phyloP scores from a whole-genome alignment of 2,797 vertebrate species.

The Acridotheres tristis region DNA sequence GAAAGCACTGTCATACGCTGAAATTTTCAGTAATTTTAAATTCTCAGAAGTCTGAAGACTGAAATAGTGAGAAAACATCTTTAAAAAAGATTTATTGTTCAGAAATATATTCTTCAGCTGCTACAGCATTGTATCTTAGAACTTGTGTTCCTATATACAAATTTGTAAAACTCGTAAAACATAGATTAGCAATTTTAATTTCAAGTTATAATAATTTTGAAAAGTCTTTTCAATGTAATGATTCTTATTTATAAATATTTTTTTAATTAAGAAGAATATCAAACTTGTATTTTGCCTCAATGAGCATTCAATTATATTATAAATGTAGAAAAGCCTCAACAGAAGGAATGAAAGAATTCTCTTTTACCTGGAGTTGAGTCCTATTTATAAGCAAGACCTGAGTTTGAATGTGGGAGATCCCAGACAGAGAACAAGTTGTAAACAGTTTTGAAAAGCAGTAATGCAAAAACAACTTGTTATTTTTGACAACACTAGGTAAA shows the following conservation, averaged over 20 bases:
- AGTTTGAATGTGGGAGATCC: not conserved
- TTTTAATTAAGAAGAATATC: not conserved
- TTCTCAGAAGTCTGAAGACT: not conserved
- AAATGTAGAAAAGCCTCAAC: not conserved
- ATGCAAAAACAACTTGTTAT: not conserved
- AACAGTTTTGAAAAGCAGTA: not conserved
- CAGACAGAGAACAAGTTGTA: not conserved
- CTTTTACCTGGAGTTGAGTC: not conserved
- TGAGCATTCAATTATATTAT: not conserved
- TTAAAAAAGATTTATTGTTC: not conserved
- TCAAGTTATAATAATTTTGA: not conserved
- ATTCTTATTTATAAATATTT: not conserved
- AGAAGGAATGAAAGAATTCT: not conserved
- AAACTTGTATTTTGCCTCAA: not conserved
- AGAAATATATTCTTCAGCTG: not conserved
- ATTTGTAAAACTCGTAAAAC: rapidly evolving
- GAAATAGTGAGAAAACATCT: not conserved
- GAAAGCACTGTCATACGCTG: not conserved
- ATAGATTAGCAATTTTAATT: not conserved
- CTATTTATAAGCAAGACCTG: not conserved
- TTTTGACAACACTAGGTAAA: not conserved
- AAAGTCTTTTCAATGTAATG: not conserved
- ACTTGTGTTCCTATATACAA: not conserved
- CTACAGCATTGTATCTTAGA: not conserved
- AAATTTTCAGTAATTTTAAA: not conserved